Evolutionary conservation across 1,140 invertebrate species (phyloP).

Genomic region (Phenacoccus solenopsis): DNA sequence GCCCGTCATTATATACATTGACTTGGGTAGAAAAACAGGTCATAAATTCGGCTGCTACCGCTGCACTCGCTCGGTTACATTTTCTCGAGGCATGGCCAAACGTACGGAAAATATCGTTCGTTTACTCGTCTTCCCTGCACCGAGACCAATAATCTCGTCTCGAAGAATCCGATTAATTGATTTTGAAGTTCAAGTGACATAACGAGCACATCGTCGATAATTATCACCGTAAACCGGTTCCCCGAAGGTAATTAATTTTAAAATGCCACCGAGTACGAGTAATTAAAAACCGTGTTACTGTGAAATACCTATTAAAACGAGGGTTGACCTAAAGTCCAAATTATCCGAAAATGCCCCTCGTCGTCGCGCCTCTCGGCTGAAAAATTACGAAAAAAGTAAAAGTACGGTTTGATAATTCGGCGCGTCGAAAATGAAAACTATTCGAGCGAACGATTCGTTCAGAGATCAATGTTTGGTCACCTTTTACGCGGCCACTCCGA

Average conservation of each 20-base stretch:
- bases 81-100: background rate
- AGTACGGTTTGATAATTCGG: background rate
- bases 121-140: background rate
- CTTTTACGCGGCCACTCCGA: background rate
- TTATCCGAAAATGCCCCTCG: no score
- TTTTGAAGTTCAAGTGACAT: background rate
- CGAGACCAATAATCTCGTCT: background rate
- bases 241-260: background rate
- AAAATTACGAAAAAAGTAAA: background rate
- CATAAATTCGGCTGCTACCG: conserved; percentile 5
- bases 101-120: background rate
- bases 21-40: conserved; percentile 9
- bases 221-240: background rate
- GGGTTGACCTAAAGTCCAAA: no score
- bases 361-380: no score
- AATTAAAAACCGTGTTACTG: no score
- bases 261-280: no score
- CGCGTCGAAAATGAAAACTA: background rate
- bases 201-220: background rate
- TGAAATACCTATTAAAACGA: no score
- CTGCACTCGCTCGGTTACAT: background rate
- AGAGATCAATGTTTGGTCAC: background rate
- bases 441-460: background rate
- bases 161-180: no score
- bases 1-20: conserved; percentile 11